These are phyloP conservation scores for Rhynchonycteris naso DNA, from an alignment of 2,797 vertebrate species.

Conservation along the genomic window DNA sequence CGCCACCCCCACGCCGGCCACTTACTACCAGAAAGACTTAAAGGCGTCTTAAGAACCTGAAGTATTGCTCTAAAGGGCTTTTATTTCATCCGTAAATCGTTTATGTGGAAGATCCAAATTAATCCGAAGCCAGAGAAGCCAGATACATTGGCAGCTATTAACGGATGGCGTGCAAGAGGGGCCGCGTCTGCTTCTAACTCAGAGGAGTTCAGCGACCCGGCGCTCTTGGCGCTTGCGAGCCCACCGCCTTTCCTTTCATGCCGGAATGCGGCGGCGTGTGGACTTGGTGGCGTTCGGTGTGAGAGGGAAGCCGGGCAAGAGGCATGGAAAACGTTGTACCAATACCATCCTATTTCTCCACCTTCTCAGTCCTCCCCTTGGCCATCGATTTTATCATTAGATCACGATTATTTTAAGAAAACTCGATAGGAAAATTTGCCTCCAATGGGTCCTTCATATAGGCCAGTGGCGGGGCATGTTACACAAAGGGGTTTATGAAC, in stretches of 20 bases:
- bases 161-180: neutral
- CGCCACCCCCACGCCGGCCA: conserved; percentile 55
- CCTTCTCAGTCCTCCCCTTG: neutral
- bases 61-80: conserved; percentile 74
- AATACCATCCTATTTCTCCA: neutral
- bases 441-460: neutral
- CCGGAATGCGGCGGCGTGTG: neutral
- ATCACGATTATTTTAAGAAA: conserved; percentile 12
- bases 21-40: conserved; percentile 65
- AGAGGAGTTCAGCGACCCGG: neutral
- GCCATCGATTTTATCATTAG: neutral
- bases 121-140: conserved; percentile 60
- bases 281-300: neutral
- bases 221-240: neutral
- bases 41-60: conserved; percentile 71
- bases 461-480: neutral
- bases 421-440: neutral
- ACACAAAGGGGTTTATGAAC: neutral
- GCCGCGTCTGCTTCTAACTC: neutral
- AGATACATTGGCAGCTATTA: conserved; percentile 41
- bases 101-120: conserved; percentile 65
- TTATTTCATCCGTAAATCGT: conserved; percentile 75
- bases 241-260: neutral
- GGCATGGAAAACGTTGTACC: neutral
- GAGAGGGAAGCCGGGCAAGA: neutral